Evolutionary conservation across 2,113 vertebrate genomes (phyloP).

Genomic region (Limanda limanda): DNA sequence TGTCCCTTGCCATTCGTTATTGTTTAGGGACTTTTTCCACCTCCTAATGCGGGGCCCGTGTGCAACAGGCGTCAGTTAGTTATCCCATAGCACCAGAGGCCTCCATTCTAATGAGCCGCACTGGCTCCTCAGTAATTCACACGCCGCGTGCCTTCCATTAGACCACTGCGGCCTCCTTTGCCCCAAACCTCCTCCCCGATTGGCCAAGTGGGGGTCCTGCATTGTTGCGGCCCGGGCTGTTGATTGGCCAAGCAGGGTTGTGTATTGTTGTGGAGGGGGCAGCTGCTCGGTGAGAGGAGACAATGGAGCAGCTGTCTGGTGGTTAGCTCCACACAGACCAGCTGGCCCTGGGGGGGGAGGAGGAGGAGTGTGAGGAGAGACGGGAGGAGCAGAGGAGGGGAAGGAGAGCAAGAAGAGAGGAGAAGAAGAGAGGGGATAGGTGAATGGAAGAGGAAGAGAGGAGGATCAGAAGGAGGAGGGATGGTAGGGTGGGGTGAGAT

Average conservation of each 20-base stretch:
- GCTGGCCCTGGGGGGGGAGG: conserved; percentile 84
- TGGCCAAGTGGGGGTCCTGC: conserved; percentile 88
- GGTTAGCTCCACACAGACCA: conserved; percentile 97
- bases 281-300: conserved; percentile 94
- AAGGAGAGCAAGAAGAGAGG: conserved; percentile 54
- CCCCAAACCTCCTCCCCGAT: conserved; percentile 84
- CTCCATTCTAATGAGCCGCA: conserved; percentile 80
- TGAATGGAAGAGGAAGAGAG: conserved; percentile 54
- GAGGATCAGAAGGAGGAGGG: conserved; percentile 79
- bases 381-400: conserved; percentile 55
- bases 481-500: conserved; percentile 63
- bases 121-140: conserved; percentile 83
- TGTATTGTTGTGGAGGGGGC: conserved; percentile 93
- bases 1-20: conserved; percentile 63
- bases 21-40: conserved; percentile 61
- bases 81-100: conserved; percentile 78
- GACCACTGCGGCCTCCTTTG: conserved; percentile 82
- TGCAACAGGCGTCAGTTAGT: conserved; percentile 82
- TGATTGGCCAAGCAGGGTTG: conserved; percentile 87
- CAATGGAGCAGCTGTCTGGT: conserved; percentile 99
- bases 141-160: conserved; percentile 94
- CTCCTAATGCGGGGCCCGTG: conserved; percentile 71
- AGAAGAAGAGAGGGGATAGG: conserved; percentile 60
- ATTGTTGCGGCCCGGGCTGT: conserved; percentile 86
- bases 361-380: conserved; percentile 48